Conservation (phyloP, 1,140 invertebrate species). For the Belonocnema kinseyi region DNA sequence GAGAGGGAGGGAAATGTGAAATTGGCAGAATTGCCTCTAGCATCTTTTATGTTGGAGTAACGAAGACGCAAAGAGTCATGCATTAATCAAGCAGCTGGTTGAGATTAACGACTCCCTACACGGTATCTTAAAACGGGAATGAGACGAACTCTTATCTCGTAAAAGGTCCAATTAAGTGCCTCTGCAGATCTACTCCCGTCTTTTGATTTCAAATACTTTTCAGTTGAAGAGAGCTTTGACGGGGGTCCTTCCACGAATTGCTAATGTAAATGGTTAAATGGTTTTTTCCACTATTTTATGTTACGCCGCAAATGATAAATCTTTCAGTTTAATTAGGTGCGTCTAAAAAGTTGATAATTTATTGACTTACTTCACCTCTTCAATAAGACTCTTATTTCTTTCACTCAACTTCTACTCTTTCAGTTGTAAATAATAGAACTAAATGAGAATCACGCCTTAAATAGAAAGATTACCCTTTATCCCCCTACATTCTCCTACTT, state of each 20-base stretch:
- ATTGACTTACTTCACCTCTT: too few species aligned
- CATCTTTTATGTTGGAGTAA: background rate
- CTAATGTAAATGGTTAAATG: background rate
- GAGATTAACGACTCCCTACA: conserved; percentile 38
- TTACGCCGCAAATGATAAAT: background rate
- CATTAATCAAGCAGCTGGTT: conserved; percentile 39
- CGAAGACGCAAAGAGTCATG: conserved; percentile 4
- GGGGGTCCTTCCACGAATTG: conserved; percentile 19
- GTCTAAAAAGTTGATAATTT: too few species aligned
- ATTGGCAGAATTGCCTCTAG: background rate
- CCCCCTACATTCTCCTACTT: too few species aligned
- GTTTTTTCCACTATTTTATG: background rate
- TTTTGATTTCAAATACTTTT: conserved; percentile 17
- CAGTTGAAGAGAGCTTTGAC: background rate
- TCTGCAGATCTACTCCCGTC: conserved; percentile 8
- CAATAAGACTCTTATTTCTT: too few species aligned
- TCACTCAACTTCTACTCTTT: too few species aligned
- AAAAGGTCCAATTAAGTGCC: conserved; percentile 27
- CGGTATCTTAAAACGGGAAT: conserved; percentile 27
- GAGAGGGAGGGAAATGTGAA: background rate
- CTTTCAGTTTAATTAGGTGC: background rate
- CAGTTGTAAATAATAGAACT: too few species aligned
- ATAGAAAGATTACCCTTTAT: too few species aligned
- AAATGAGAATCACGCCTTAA: too few species aligned
- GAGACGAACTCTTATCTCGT: conserved; percentile 8